phyloP scores from a whole-genome alignment of 2,797 vertebrate species.

The Thripadectes ignobilis region DNA sequence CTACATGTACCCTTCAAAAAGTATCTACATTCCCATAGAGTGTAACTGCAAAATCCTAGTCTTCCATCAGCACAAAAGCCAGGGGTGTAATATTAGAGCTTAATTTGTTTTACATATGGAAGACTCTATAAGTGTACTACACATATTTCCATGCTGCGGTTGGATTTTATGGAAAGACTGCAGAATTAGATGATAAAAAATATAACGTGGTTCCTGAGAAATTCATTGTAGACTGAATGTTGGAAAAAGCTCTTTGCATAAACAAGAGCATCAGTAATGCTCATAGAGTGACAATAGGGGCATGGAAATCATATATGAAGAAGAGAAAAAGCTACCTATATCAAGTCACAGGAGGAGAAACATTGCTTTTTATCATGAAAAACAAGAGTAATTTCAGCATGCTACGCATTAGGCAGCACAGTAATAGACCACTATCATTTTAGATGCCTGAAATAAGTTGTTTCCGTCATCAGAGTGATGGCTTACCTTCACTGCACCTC shows the following conservation, averaged over 20 bases:
- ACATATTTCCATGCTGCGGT: neutral
- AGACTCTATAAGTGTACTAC: conserved; percentile 48
- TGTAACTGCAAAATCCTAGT: neutral
- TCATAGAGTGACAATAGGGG: neutral
- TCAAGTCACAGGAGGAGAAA: neutral
- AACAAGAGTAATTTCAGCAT: neutral
- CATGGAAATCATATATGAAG: neutral
- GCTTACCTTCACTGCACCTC: neutral
- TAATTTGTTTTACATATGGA: conserved; percentile 59
- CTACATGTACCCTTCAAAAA: neutral
- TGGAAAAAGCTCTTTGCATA: neutral
- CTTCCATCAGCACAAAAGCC: neutral
- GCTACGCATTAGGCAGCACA: neutral
- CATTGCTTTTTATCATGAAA: neutral
- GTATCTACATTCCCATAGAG: neutral
- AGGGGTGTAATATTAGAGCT: neutral
- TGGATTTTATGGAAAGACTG: conserved; percentile 51
- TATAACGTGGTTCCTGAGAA: neutral
- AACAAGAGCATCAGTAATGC: neutral
- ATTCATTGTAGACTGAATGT: neutral
- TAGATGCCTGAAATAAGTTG: neutral
- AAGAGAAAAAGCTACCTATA: neutral
- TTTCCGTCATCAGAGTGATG: neutral
- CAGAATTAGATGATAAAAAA: conserved; percentile 32
- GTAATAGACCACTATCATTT: neutral